These are phyloP conservation scores for Apis laboriosa DNA, from an alignment of 1,140 invertebrate species.

Conservation along the genomic window DNA sequence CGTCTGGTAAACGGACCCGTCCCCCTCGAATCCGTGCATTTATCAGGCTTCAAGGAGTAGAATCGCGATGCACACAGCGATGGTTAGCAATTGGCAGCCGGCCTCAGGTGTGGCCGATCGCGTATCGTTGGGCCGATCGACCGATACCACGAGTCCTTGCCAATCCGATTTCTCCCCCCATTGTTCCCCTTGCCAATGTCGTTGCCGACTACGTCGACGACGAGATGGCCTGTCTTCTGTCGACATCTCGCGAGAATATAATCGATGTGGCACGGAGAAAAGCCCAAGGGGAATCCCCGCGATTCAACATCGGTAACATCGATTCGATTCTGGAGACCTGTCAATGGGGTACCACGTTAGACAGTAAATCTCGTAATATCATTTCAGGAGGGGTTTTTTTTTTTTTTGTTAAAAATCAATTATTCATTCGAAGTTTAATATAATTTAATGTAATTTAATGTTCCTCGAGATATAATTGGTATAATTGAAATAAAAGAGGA, in stretches of 20 bases:
- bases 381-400: background rate
- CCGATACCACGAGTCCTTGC: constrained; percentile 4
- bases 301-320: constrained; percentile 13
- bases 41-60: constrained; percentile 36
- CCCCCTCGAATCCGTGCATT: constrained; percentile 31
- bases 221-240: constrained; percentile 12
- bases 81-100: constrained; percentile 40
- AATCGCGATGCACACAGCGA: background rate
- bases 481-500: too few relatives aligned
- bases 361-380: background rate
- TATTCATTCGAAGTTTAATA: too few relatives aligned
- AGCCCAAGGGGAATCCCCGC: background rate
- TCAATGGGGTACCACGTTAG: background rate
- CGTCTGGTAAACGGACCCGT: background rate
- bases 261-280: constrained; percentile 14
- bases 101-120: constrained; percentile 44
- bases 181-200: constrained; percentile 18
- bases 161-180: background rate
- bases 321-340: background rate
- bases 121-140: constrained; percentile 50
- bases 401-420: background rate
- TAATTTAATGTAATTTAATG: too few relatives aligned
- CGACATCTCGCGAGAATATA: constrained; percentile 4
- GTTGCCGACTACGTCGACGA: background rate
- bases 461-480: too few relatives aligned